Evolutionary conservation across 2,888 invertebrate species (phyloP).

Genomic region (Melanotus villosus): DNA sequence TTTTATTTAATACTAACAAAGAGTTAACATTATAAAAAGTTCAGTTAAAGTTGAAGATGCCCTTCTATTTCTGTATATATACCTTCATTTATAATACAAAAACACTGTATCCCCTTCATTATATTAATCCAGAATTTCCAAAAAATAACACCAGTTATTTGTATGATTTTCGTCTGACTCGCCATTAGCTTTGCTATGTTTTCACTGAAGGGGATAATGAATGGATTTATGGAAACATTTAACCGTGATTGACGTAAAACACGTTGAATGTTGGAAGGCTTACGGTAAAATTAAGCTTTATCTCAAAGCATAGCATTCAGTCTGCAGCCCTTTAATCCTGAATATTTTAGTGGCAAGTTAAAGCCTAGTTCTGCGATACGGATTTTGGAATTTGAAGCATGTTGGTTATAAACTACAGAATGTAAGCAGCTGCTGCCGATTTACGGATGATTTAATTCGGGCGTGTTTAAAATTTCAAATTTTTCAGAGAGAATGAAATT

Average conservation of each 20-base stretch:
- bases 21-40: too few species aligned
- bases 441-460: not conserved
- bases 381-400: slow-evolving; percentile 37
- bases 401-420: slow-evolving; percentile 11
- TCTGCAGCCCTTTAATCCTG: slow-evolving; percentile 29
- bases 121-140: too few species aligned
- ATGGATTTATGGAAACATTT: slow-evolving; percentile 23
- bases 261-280: slow-evolving; percentile 26
- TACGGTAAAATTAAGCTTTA: slow-evolving; percentile 34
- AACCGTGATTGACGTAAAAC: slow-evolving; percentile 31
- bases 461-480: too few species aligned
- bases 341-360: slow-evolving; percentile 42
- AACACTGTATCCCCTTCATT: too few species aligned
- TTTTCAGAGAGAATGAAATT: too few species aligned
- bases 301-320: slow-evolving; percentile 34
- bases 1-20: too few species aligned
- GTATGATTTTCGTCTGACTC: not conserved
- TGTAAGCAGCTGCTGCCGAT: slow-evolving; percentile 11
- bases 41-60: too few species aligned
- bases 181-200: not conserved
- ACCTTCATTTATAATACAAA: too few species aligned
- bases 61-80: too few species aligned
- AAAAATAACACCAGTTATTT: too few species aligned
- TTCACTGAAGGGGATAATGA: not conserved
- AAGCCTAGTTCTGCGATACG: slow-evolving; percentile 30